Evolutionary conservation across 2,797 vertebrate genomes (phyloP).

Genomic region (Enteromius treurensis): DNA sequence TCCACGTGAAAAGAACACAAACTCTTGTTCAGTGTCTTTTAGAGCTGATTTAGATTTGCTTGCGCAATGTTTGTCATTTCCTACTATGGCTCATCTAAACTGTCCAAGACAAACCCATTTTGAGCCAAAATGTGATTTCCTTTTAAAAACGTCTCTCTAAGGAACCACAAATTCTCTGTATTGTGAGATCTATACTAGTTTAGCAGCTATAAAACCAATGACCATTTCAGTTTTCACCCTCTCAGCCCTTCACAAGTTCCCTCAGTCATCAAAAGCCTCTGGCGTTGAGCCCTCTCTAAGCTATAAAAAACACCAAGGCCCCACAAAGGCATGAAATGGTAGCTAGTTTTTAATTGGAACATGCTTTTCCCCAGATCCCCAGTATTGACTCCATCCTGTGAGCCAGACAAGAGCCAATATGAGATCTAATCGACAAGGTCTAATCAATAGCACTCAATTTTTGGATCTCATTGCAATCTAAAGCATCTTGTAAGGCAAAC

Average conservation of each 20-base stretch:
- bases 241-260: constrained; percentile 41
- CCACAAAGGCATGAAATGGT: constrained; percentile 74
- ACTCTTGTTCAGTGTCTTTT: neutral
- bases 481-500: constrained; percentile 51
- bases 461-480: constrained; percentile 55
- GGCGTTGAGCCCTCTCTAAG: constrained; percentile 35
- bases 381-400: constrained; percentile 34
- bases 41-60: constrained; percentile 18
- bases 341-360: constrained; percentile 70
- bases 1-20: constrained; percentile 3
- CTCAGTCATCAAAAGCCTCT: constrained; percentile 44
- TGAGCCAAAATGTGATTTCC: neutral
- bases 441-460: constrained; percentile 78
- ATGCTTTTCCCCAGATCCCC: constrained; percentile 60
- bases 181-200: constrained; percentile 19
- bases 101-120: neutral
- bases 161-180: constrained; percentile 3
- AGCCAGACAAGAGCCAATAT: constrained; percentile 51
- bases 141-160: neutral
- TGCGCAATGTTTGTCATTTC: neutral
- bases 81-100: neutral
- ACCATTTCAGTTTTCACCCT: constrained; percentile 26
- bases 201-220: constrained; percentile 43
- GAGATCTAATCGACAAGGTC: constrained; percentile 53
- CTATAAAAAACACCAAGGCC: constrained; percentile 64